Base-by-base conservation (phyloP, 2,797 vertebrate species). In the Crocodylus rhombifer region DNA sequence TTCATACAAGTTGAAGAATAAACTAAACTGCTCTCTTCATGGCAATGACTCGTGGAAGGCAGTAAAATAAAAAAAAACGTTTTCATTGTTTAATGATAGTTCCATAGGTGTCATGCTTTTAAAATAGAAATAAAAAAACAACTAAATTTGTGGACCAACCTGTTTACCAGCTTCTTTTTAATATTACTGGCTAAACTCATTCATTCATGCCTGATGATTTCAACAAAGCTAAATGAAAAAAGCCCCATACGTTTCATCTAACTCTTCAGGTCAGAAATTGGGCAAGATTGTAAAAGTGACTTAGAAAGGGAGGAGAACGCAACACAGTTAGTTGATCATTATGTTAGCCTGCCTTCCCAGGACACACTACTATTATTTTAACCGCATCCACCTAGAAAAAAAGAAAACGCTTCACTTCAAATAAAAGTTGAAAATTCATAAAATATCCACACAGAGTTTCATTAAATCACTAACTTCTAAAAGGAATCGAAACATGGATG, bases 311-410 rank as follows among this genome's bases (percentile, higher is more conserved):
- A 60, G 42, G 42, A 60, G 77, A 55, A 15, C 36, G 57, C 25
- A 26, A 42, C 42, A 33, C n/a, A 25, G 33, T 9, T 25, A 62
- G 6, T 36, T 69, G 65, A 17, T 69, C 30, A 25, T 33, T 71
- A 10, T 30, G 20, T 77, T 92, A 78, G 63, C 42, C 86, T 4
- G 77, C 26, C 21, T 80, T 56, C 64, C 42, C 21, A 87, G 87
- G 67, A 36, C 80, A 14, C 80, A 76, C 20, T 62, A 78, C 61
- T 88, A 56, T 65, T 67, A 71, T 73, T 93, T 94, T 82, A 88
- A 87, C 65, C 14, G 23, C 62, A 90, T 42, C 74, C 76, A 58
- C 57, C 79, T 30, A 63, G 64, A 77, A 85, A 55, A 14, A 56
- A 86, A 64, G 2, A 33, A 55, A 80, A 61, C 1, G 4, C 2